These are phyloP conservation scores for Lordiphosa collinella DNA, from an alignment of 1,140 invertebrate genomes.

Conservation along the genomic window DNA sequence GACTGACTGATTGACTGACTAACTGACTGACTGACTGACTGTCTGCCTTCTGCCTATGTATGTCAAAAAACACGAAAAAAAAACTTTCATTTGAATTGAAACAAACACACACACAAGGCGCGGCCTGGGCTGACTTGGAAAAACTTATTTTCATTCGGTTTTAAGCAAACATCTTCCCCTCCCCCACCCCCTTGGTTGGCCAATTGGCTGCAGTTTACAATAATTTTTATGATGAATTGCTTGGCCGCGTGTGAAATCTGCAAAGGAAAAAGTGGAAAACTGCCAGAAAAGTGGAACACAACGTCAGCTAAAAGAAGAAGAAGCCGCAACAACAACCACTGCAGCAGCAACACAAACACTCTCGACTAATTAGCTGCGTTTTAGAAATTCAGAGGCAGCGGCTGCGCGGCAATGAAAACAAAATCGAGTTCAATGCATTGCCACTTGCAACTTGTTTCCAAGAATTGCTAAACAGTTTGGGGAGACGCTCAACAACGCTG, in stretches of 20 bases:
- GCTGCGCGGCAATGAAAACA: constrained; percentile 67
- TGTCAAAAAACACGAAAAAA: constrained; percentile 56
- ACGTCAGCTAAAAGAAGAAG: constrained; percentile 57
- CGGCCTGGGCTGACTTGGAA: constrained; percentile 63
- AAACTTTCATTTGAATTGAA: constrained; percentile 76
- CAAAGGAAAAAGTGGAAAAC: constrained; percentile 68
- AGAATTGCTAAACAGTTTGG: constrained; percentile 48
- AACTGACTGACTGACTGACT: constrained; percentile 17
- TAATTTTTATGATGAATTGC: constrained; percentile 78
- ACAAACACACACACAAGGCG: constrained; percentile 66
- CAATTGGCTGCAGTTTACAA: constrained; percentile 66
- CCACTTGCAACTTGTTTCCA: constrained; percentile 56
- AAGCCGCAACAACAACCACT: constrained; percentile 29
- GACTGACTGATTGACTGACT: constrained; percentile 7
- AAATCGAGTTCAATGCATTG: constrained; percentile 77
- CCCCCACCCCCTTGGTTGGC: neutral
- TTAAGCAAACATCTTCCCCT: constrained; percentile 52
- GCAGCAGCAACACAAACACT: constrained; percentile 56
- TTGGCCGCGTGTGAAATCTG: constrained; percentile 77
- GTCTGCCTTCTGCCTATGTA: constrained; percentile 53
- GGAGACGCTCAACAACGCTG: neutral
- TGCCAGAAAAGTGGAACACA: constrained; percentile 73
- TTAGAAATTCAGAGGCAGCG: constrained; percentile 63
- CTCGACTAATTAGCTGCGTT: constrained; percentile 78
- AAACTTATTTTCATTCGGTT: constrained; percentile 74